phyloP scores from a whole-genome alignment of 2,113 vertebrate genomes.

The Hassar affinis region DNA sequence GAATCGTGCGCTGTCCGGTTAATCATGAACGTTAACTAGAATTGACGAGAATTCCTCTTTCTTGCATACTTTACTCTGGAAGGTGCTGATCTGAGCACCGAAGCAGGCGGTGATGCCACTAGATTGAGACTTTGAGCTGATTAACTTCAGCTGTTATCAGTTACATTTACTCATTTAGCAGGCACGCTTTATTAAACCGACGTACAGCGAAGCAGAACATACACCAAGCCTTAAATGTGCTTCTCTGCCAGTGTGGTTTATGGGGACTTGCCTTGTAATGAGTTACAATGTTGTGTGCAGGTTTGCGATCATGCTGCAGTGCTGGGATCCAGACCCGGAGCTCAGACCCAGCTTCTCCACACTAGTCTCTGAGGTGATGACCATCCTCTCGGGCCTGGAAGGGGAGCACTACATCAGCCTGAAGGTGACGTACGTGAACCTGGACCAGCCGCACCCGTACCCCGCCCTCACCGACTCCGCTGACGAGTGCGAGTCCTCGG shows the following conservation, averaged over 20 bases:
- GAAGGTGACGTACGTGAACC: slow-evolving; percentile 80
- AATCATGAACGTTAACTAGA: neutral
- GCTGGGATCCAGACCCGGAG: slow-evolving; percentile 81
- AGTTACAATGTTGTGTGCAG: slow-evolving; percentile 66
- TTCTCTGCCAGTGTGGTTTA: too few species aligned
- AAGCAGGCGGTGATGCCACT: neutral
- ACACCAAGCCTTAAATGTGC: too few species aligned
- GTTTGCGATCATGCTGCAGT: slow-evolving; percentile 84
- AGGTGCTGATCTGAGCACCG: neutral
- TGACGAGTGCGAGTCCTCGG: slow-evolving; percentile 59
- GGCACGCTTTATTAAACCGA: too few species aligned
- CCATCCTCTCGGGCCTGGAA: slow-evolving; percentile 70
- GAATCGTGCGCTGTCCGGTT: neutral
- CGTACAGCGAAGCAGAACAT: too few species aligned
- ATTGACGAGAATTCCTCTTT: neutral
- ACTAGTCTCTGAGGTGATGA: slow-evolving; percentile 75
- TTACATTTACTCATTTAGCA: neutral
- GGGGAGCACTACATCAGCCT: slow-evolving; percentile 91
- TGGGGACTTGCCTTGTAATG: too few species aligned
- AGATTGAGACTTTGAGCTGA: neutral
- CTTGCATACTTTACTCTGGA: neutral
- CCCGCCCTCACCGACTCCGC: slow-evolving; percentile 56
- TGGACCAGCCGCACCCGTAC: slow-evolving; percentile 73
- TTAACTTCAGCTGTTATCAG: neutral
- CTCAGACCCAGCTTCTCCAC: slow-evolving; percentile 76